Base-by-base conservation (phyloP, 2,113 vertebrate genomes). In the Siniperca knerii region DNA sequence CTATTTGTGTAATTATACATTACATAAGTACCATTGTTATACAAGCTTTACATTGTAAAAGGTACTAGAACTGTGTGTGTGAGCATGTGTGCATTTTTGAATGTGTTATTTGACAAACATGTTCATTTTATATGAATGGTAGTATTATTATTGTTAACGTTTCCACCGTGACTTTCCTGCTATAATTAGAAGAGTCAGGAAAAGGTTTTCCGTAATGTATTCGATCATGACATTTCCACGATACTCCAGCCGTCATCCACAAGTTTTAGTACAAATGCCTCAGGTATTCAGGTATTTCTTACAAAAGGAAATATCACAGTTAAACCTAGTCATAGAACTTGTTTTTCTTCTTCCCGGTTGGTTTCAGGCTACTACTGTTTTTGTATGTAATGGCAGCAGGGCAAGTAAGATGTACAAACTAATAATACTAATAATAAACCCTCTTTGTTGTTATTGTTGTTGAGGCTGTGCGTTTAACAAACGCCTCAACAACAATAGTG, bases 11-110 rank as follows among this genome's bases (percentile, higher is more conserved):
- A 77, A 60, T 80, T 74, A 67, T 42, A 44, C 25, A 61, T 81
- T 81, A 84, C 40, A 62, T 77, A 84, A 89, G 70, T 9, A 40
- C 44, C 67, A 74, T 79, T 85, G 76, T 86, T 76, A 44, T 2
- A 37, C 61, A 50, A 74, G 20, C 66, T 58, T 61, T 68, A 76
- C 52, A 57, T 57, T 61, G 62, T 81, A 70, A 78, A 74, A 72
- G 4, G n/a, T 13, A 37, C 16, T 0, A 55, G 44, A 8, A 13
- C 21, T 33, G 21, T 78, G 33, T 73, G n/a, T 69, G 25, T 55
- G 21, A 66, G 60, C 10, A 10, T 62, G 33, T 44, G 48, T 13
- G 42, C 8, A 35, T 23, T 60, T 72, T 52, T 75, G 37, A 72
- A 33, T 33, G 25, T 4, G 9, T 66, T 50, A 46, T 81, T 48